Conservation (phyloP, 1,140 invertebrate genomes). For the Achroia grisella region DNA sequence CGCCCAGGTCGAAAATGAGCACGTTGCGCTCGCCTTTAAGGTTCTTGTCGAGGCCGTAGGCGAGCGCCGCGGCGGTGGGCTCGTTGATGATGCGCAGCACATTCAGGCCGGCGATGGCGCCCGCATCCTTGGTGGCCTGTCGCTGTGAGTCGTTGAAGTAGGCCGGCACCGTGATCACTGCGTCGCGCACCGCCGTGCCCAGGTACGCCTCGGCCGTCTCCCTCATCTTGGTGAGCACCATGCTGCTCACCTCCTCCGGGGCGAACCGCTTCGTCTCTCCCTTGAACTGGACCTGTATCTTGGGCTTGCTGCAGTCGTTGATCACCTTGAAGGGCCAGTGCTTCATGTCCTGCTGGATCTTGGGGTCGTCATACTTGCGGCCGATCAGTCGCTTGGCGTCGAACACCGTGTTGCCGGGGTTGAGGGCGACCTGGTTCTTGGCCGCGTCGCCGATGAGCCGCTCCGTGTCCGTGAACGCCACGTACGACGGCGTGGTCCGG, state of each 20-base stretch:
- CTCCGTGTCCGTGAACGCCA: slow-evolving; percentile 5
- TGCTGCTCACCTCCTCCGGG: slow-evolving; percentile 37
- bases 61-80: slow-evolving; percentile 81
- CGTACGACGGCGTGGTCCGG: slow-evolving; percentile 4
- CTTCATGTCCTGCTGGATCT: slow-evolving; percentile 6
- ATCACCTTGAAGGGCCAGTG: slow-evolving; percentile 6
- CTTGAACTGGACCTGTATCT: slow-evolving; percentile 81
- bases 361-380: slow-evolving; percentile 76
- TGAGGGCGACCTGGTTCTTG: slow-evolving; percentile 5
- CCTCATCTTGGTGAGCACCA: slow-evolving; percentile 39
- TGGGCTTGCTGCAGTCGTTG: slow-evolving; percentile 35
- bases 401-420: slow-evolving; percentile 27
- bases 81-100: slow-evolving; percentile 81
- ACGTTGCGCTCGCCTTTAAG: slow-evolving; percentile 77
- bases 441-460: slow-evolving; percentile 3
- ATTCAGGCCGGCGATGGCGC: slow-evolving; percentile 76
- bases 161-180: slow-evolving; percentile 35
- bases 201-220: slow-evolving; percentile 38
- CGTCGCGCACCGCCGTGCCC: slow-evolving; percentile 32
- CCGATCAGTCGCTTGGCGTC: slow-evolving; percentile 75
- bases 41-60: slow-evolving; percentile 83
- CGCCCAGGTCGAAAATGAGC: slow-evolving; percentile 60
- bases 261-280: slow-evolving; percentile 18
- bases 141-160: slow-evolving; percentile 37
- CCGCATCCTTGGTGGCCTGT: slow-evolving; percentile 40